phyloP scores from a whole-genome alignment of 2,888 invertebrate genomes.

The Drosophila suboccidentalis region DNA sequence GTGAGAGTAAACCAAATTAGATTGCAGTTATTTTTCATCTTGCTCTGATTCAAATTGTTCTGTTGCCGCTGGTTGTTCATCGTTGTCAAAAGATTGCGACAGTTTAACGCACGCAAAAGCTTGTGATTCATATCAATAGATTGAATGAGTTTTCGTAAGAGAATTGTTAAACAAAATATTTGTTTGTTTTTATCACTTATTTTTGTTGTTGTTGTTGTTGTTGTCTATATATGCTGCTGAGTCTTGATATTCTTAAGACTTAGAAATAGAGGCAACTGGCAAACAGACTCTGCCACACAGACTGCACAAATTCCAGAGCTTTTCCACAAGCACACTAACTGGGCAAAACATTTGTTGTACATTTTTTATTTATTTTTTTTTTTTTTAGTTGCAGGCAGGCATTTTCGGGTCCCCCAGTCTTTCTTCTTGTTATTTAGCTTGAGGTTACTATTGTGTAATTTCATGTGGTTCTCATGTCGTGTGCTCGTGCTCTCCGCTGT shows the following conservation, averaged over 20 bases:
- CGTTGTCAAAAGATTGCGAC: constrained; percentile 62
- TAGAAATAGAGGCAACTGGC: constrained; percentile 13
- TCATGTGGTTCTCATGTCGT: constrained; percentile 46
- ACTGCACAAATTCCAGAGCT: constrained; percentile 12
- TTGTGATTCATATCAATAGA: constrained; percentile 65
- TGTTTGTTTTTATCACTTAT: constrained; percentile 83
- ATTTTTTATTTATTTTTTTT: constrained; percentile 7
- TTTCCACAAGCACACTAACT: constrained; percentile 41
- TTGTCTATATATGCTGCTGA: constrained; percentile 47
- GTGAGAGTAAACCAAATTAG: constrained; percentile 77
- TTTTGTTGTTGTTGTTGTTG: constrained; percentile 60
- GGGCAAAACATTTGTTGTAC: constrained; percentile 41
- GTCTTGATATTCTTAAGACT: constrained; percentile 19
- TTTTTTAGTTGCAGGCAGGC: constrained; percentile 60
- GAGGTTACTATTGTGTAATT: constrained; percentile 67
- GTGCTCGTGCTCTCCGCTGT: constrained; percentile 29
- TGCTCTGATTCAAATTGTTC: not conserved
- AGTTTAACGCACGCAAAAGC: constrained; percentile 77
- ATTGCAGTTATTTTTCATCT: constrained; percentile 53
- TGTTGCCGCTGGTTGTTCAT: constrained; percentile 24
- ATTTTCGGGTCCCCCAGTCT: constrained; percentile 40
- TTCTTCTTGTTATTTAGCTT: constrained; percentile 30
- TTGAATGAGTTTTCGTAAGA: constrained; percentile 71
- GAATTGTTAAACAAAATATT: constrained; percentile 76
- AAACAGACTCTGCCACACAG: constrained; percentile 19